A percentile compares a stretch with the other conserved stretches of the same genome.
Conservation (phyloP, 2,113 vertebrate genomes). For the Sterrhoptilus dennistouni region DNA sequence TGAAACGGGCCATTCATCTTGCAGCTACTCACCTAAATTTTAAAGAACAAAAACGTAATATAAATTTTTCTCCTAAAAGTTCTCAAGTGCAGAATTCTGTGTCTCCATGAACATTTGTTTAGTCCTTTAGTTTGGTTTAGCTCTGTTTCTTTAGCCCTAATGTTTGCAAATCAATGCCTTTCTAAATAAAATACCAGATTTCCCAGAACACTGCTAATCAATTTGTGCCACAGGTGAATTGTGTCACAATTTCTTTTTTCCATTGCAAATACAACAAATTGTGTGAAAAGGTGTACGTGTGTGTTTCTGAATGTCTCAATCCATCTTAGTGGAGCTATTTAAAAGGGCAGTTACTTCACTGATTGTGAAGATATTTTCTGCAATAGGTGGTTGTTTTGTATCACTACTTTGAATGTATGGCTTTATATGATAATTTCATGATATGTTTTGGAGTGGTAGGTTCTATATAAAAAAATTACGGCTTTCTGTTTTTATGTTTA, state of each 20-base stretch:
- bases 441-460: neutral
- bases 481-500: neutral
- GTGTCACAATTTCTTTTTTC: neutral
- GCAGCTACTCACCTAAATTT: slow-evolving; percentile 24
- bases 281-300: neutral
- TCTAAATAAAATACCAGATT: neutral
- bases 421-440: neutral
- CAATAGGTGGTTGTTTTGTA: neutral
- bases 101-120: slow-evolving; percentile 2
- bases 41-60: slow-evolving; percentile 29
- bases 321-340: neutral
- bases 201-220: neutral
- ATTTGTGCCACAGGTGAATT: slow-evolving; percentile 3
- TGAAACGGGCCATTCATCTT: slow-evolving; percentile 10
- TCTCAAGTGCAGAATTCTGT: slow-evolving; percentile 38
- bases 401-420: neutral
- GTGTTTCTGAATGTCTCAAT: neutral
- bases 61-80: neutral
- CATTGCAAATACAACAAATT: neutral
- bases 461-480: neutral
- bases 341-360: neutral
- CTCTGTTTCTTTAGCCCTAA: neutral
- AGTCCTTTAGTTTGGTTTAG: neutral
- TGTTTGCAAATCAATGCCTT: neutral
- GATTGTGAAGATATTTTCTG: neutral